Percentiles rank a stretch among this genome's conserved stretches.
Evolutionary conservation across 2,888 invertebrate species (phyloP).

Genomic region (Geotrupes spiniger): DNA sequence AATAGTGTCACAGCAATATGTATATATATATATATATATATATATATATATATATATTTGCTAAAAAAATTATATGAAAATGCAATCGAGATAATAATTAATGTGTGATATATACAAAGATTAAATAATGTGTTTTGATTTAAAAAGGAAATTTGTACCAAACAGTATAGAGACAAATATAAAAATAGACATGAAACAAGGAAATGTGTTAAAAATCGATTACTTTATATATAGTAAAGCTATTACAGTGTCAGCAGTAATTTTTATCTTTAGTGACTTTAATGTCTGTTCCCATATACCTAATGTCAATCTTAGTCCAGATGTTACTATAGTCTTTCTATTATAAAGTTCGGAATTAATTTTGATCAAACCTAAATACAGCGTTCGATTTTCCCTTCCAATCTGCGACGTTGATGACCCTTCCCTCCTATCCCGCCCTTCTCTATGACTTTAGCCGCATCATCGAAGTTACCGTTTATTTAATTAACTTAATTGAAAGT

Average conservation of each 20-base stretch:
- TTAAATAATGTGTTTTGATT: too few relatives aligned
- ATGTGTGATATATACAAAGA: too few relatives aligned
- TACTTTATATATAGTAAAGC: conserved; percentile 13
- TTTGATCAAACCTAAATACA: conserved; percentile 28
- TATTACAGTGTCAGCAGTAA: conserved; percentile 31
- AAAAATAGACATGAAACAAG: background rate
- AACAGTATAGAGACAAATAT: too few relatives aligned
- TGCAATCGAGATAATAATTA: too few relatives aligned
- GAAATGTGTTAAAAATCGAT: conserved; percentile 4
- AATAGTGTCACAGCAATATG: too few relatives aligned
- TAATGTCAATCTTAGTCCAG: conserved; percentile 29
- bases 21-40: too few relatives aligned
- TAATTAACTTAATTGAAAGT: conserved; percentile 23
- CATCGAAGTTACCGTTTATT: conserved; percentile 8
- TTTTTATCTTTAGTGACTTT: conserved; percentile 31
- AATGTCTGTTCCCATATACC: conserved; percentile 31
- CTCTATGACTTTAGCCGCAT: background rate
- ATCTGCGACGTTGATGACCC: conserved; percentile 1
- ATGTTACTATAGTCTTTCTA: conserved; percentile 30
- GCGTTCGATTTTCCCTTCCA: conserved; percentile 16
- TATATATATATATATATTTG: too few relatives aligned
- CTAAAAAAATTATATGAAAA: too few relatives aligned
- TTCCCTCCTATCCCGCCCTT: background rate
- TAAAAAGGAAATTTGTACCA: too few relatives aligned
- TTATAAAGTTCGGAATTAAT: conserved; percentile 35